Evolutionary conservation across 2,797 vertebrate genomes (phyloP).

Genomic region (Macrochelys suwanniensis): DNA sequence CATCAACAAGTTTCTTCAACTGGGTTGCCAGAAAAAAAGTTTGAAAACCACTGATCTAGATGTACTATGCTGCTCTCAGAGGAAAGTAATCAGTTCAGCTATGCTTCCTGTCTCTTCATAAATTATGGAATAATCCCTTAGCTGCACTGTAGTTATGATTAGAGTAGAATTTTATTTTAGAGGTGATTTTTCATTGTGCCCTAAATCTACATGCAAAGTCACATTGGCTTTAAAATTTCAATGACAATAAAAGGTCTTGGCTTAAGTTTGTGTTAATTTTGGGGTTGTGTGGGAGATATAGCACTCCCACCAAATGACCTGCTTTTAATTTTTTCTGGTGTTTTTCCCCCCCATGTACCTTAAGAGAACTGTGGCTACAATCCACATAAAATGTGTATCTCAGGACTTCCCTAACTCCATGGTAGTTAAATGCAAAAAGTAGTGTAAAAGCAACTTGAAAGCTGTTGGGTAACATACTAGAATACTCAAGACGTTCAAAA

Average conservation of each 20-base stretch:
- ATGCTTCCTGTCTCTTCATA: fast-evolving
- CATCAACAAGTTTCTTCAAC: no score
- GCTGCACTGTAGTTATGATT: neutral
- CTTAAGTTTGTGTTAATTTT: neutral
- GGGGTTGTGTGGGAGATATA: neutral
- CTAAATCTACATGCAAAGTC: neutral
- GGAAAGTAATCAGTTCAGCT: fast-evolving
- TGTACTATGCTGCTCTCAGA: neutral
- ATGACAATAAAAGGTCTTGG: fast-evolving
- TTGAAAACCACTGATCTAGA: no score
- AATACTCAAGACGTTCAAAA: neutral
- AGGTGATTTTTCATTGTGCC: fast-evolving
- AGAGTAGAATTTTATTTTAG: neutral
- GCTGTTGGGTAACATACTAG: neutral
- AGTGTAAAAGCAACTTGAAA: neutral
- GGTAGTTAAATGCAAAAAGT: neutral
- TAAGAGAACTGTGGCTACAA: neutral
- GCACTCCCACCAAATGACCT: neutral
- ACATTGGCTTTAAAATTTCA: neutral
- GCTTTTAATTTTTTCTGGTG: fast-evolving
- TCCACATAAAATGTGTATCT: neutral
- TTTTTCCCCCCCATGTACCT: neutral
- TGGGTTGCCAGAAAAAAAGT: no score
- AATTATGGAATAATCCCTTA: neutral
- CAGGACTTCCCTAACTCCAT: neutral